Evolutionary conservation across 2,797 vertebrate genomes (phyloP), one percentile per base, ranked within the genome.

Genomic region (Synanceia verrucosa): DNA sequence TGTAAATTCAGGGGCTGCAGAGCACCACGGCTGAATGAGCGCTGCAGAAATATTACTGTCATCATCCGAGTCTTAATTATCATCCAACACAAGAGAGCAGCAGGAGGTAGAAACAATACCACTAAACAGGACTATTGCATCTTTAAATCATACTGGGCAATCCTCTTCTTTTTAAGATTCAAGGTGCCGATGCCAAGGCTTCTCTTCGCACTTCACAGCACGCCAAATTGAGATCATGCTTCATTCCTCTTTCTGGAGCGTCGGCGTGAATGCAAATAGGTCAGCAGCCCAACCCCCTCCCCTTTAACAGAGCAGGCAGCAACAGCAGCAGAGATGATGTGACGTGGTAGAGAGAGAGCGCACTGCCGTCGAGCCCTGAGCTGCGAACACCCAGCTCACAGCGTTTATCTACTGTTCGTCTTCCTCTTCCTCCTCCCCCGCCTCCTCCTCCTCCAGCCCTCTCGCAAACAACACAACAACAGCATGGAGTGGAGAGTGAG

Each of bases 221-320:
- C 0, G 48, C 16, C 19, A 70, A 55, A 72, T 36, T 67, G 53
- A 78, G 28, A 73, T 65, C 70, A 81, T 66, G 47, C 65, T 61
- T 78, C 70, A 82, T 76, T 81, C 51, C 37, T 67, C 39, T 71
- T 81, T 63, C 59, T 82, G 71, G 60, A 62, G 68, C 81, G 71
- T 78, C 83, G 88, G 83, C 18, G 70, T 82, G 88, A 90, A 88
- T 86, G 86, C 84, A 93, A 91, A 87, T 89, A 65, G 73, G 90
- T 91, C 91, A 92, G 68, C 71, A 85, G 83, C 84, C 77, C 83
- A 72, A 37, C 76, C 78, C 72, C 64, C 23, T 5, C 29, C 72
- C 55, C 57, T 55, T 53, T 6, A 72, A 70, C 78, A 62, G 88
- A 85, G 81, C 82, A 83, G 84, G 83, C 87, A 84, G 90, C 88